Conservation (phyloP, 2,888 invertebrate genomes). For the Halictus quadricinctus region DNA sequence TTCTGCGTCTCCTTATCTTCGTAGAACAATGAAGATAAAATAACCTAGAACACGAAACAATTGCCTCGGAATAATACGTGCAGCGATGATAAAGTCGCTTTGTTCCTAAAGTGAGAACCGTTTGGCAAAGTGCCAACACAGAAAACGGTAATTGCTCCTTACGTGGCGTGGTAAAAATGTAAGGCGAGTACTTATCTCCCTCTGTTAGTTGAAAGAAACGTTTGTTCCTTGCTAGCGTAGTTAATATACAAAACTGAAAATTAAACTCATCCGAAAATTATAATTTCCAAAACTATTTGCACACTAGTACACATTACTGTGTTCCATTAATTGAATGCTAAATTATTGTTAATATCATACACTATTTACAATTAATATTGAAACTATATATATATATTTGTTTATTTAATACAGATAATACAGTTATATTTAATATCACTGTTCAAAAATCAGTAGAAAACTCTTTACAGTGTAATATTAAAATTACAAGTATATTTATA, state of each 20-base stretch:
- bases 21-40: background rate
- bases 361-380: no score
- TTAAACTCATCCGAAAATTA: background rate
- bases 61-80: slow-evolving; percentile 20
- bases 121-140: slow-evolving; percentile 36
- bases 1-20: background rate
- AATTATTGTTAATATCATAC: background rate
- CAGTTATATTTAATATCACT: no score
- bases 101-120: slow-evolving; percentile 29
- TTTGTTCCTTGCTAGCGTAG: background rate
- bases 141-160: slow-evolving; percentile 37
- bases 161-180: background rate
- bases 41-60: background rate
- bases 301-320: background rate
- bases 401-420: no score
- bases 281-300: background rate
- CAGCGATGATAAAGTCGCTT: slow-evolving; percentile 32
- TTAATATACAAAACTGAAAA: background rate
- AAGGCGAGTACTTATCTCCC: background rate
- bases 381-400: no score
- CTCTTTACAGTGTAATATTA: no score
- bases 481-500: no score
- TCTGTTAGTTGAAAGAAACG: background rate
- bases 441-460: no score
- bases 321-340: no score